A percentile compares a stretch with the other conserved stretches of the same genome.
These are phyloP conservation scores for Fulmarus glacialis DNA, from an alignment of 2,113 vertebrate species.

Conservation along the genomic window DNA sequence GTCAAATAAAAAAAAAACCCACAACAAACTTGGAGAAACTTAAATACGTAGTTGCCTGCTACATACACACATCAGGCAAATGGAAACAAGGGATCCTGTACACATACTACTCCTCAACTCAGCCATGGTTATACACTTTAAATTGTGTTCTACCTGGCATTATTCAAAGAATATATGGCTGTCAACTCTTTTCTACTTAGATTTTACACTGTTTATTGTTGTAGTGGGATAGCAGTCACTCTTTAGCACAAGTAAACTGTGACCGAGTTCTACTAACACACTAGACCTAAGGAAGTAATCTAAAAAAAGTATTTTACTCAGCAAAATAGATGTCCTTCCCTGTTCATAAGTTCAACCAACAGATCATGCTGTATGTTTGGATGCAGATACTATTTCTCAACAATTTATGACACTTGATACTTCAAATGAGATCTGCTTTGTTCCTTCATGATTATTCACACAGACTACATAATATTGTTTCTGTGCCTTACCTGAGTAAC, in stretches of 20 bases:
- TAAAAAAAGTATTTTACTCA: neutral
- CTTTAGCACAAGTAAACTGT: neutral
- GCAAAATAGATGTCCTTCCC: neutral
- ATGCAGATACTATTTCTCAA: neutral
- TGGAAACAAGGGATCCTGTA: neutral
- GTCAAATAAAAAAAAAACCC: neutral
- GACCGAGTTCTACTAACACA: neutral
- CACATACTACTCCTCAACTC: neutral
- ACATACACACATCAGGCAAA: neutral
- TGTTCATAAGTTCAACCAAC: neutral
- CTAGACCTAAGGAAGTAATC: neutral
- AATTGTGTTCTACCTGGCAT: neutral
- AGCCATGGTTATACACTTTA: neutral
- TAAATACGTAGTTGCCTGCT: neutral
- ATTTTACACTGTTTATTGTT: neutral
- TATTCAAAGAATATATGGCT: neutral
- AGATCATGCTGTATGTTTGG: neutral
- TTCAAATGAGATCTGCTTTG: neutral
- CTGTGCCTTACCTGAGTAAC: neutral
- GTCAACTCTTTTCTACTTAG: neutral
- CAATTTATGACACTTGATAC: neutral
- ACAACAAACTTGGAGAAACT: neutral
- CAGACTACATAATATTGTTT: neutral
- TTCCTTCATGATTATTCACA: neutral
- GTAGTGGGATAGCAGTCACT: neutral